These are phyloP conservation scores for Drosophila pseudoananassae DNA, from an alignment of 1,140 invertebrate species.

Conservation along the genomic window DNA sequence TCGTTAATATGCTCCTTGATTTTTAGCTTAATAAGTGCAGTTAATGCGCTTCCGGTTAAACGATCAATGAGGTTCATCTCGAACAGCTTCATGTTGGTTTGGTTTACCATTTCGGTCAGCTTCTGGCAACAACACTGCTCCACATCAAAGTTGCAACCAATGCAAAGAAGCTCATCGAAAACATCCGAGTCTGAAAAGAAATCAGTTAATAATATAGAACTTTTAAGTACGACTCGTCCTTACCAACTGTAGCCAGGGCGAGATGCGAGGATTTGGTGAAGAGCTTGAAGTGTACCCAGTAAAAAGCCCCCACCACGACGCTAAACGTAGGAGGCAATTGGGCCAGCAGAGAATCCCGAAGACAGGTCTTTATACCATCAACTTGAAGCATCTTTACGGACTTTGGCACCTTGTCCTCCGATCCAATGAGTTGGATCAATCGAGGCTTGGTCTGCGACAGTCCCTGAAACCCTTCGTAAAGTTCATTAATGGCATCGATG, in stretches of 20 bases:
- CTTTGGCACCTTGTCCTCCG: background rate
- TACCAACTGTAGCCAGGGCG: slow-evolving; percentile 51
- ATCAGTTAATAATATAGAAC: background rate
- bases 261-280: slow-evolving; percentile 86
- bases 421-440: slow-evolving; percentile 24
- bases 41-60: slow-evolving; percentile 91
- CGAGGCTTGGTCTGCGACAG: slow-evolving; percentile 44
- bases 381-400: slow-evolving; percentile 25
- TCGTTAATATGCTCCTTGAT: slow-evolving; percentile 92
- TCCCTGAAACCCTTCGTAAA: slow-evolving; percentile 44
- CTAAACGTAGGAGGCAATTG: slow-evolving; percentile 89
- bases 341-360: slow-evolving; percentile 88
- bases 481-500: slow-evolving; percentile 58
- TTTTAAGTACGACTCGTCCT: background rate
- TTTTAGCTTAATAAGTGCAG: slow-evolving; percentile 91
- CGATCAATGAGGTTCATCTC: slow-evolving; percentile 92
- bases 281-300: slow-evolving; percentile 90
- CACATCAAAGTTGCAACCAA: slow-evolving; percentile 89
- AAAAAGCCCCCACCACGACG: slow-evolving; percentile 89
- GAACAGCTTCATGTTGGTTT: slow-evolving; percentile 90
- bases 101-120: slow-evolving; percentile 91
- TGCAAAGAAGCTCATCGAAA: slow-evolving; percentile 87
- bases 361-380: slow-evolving; percentile 35
- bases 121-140: slow-evolving; percentile 90
- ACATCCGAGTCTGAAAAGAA: slow-evolving; percentile 84